Percentiles rank a stretch among this genome's conserved stretches.
phyloP scores from a whole-genome alignment of 1,140 invertebrate genomes.

The Gyrodactylus bullatarudis region DNA sequence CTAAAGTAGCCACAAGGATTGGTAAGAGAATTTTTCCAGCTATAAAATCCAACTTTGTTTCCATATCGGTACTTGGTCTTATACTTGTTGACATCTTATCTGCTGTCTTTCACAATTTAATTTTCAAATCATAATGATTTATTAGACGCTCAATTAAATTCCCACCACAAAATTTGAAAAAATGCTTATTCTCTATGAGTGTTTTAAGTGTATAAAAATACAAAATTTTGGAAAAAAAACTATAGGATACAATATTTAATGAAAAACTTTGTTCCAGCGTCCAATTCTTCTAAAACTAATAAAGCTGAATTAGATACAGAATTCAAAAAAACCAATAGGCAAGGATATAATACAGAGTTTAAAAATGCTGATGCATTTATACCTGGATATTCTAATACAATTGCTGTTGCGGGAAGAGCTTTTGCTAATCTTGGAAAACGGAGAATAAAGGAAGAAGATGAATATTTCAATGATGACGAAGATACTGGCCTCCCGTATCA shows the following conservation, averaged over 20 bases:
- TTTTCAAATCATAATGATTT: neutral
- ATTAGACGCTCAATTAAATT: neutral
- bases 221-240: no score
- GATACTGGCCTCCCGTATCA: neutral
- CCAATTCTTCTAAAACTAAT: no score
- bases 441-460: conserved; percentile 3
- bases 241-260: no score
- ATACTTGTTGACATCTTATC: no score
- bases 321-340: neutral
- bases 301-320: neutral
- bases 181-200: no score
- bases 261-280: no score
- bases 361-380: neutral
- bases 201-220: no score
- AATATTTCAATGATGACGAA: conserved; percentile 7
- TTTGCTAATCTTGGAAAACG: neutral
- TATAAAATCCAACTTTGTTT: neutral
- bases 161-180: no score
- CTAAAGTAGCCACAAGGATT: neutral
- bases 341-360: neutral
- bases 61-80: no score
- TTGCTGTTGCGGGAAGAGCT: neutral
- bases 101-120: no score
- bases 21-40: neutral
- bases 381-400: neutral